Evolutionary conservation across 2,888 invertebrate species (phyloP), one percentile per base, ranked within the genome.

Genomic region (Ditula angustiorana): DNA sequence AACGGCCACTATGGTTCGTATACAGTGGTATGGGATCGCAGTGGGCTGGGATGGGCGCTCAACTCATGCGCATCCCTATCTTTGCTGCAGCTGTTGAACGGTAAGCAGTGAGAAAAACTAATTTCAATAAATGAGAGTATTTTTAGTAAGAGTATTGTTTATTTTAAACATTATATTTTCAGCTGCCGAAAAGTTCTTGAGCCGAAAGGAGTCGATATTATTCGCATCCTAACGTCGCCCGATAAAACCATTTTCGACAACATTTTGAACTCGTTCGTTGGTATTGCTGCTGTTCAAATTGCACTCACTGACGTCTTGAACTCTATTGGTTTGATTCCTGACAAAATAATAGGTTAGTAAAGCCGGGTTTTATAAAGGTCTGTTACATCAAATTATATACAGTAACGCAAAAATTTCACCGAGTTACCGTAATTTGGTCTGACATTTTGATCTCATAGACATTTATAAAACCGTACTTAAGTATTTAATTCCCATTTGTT

Each of bases 11-110:
- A 5, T 96, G 95, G 95, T 95, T 94, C 78, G 93, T 96, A 63
- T 96, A 95, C 87, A 95, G 95, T 64, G 96, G 96, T 5, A 95
- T 96, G 95, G 96, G 95, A 5, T 94, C 95, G 0, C 96, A 96
- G 78, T 96, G 95, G 95, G 83, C 92, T 30, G 95, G 94, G 21
- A 96, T 96, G 95, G 95, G 95, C 0, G 78, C 88, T 21, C 90
- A 94, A 50, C 91, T 96, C 73, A 94, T 96, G 94, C 82, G 88
- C 44, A 87, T 96, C 68, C 94, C 95, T 0, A 81, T 93, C 11
- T 96, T 96, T 78, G 90, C 93, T 4, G 83, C 84, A 10, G 86
- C 92, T 8, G 94, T 96, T 64, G 82, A 92, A 74, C 79, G 82
- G 90, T 90, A 77, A 13, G 59, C n/a, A n/a, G n/a, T n/a, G n/a